These are phyloP conservation scores for Xestia sexstrigata DNA, from an alignment of 2,888 invertebrate species.

Conservation along the genomic window DNA sequence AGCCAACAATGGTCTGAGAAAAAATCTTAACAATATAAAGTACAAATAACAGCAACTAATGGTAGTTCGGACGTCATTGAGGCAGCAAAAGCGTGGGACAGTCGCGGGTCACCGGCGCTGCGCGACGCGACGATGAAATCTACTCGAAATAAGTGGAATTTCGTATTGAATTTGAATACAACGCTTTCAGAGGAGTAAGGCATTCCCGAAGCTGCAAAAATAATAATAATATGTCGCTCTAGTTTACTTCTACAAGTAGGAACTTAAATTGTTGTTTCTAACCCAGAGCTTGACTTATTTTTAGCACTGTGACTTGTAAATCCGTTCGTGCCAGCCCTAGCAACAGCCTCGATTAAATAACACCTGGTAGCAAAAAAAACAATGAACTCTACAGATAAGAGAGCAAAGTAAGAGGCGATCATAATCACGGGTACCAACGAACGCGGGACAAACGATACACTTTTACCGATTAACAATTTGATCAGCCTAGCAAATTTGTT, in stretches of 20 bases:
- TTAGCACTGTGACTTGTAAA: constrained; percentile 4
- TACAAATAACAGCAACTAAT: constrained; percentile 70
- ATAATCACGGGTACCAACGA: constrained; percentile 71
- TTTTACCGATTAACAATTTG: constrained; percentile 82
- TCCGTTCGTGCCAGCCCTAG: constrained; percentile 36
- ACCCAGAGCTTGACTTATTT: neutral
- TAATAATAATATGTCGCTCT: neutral
- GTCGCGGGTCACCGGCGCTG: constrained; percentile 72
- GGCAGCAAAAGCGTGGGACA: constrained; percentile 79
- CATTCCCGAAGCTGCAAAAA: neutral
- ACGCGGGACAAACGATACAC: constrained; percentile 76
- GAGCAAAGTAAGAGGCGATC: constrained; percentile 70
- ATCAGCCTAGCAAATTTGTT: constrained; percentile 70
- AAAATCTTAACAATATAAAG: constrained; percentile 67
- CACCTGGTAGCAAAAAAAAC: constrained; percentile 55
- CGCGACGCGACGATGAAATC: constrained; percentile 62
- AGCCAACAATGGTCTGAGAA: constrained; percentile 70
- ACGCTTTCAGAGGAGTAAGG: constrained; percentile 6
- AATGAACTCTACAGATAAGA: constrained; percentile 66
- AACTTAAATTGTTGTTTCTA: neutral
- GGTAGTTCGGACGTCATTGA: constrained; percentile 62
- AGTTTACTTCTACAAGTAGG: neutral
- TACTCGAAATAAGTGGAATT: constrained; percentile 68
- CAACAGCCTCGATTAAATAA: constrained; percentile 50
- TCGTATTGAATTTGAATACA: constrained; percentile 54